phyloP scores from a whole-genome alignment of 1,140 invertebrate genomes.

The Eumeta japonica region DNA sequence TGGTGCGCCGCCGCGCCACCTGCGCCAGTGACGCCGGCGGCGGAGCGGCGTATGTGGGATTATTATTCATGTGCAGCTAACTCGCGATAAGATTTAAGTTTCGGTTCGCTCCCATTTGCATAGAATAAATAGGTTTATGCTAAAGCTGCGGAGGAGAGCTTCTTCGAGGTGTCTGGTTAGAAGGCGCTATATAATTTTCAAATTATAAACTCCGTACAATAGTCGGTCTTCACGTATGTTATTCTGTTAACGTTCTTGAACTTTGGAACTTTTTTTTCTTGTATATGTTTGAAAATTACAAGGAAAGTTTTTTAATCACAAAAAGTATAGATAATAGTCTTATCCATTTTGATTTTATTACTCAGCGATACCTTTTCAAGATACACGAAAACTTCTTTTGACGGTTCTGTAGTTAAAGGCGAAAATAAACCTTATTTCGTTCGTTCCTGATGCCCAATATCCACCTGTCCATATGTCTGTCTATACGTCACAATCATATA shows the following conservation, averaged over 20 bases:
- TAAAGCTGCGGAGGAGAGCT: neutral
- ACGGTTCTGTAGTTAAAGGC: too few species aligned
- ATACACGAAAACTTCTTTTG: too few species aligned
- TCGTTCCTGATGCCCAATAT: neutral
- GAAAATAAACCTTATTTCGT: too few species aligned
- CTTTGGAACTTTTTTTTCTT: constrained; percentile 1
- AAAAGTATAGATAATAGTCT: too few species aligned
- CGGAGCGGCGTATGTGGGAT: neutral
- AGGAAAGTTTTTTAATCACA: too few species aligned
- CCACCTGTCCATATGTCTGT: too few species aligned
- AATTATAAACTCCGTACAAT: too few species aligned
- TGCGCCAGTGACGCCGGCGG: neutral
- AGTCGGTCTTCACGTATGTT: constrained; percentile 7
- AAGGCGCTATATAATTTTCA: too few species aligned
- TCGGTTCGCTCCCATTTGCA: constrained; percentile 14
- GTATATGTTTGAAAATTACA: neutral
- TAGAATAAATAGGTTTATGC: constrained; percentile 17
- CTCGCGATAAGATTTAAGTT: constrained; percentile 19
- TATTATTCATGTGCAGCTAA: constrained; percentile 13
- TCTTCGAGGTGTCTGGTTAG: neutral
- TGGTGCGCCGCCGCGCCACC: too few species aligned
- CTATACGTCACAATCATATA: too few species aligned
- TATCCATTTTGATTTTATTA: too few species aligned
- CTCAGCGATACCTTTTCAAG: too few species aligned
- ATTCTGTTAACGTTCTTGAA: neutral